phyloP scores from a whole-genome alignment of 2,888 invertebrate species.

The Mythimna loreyi region DNA sequence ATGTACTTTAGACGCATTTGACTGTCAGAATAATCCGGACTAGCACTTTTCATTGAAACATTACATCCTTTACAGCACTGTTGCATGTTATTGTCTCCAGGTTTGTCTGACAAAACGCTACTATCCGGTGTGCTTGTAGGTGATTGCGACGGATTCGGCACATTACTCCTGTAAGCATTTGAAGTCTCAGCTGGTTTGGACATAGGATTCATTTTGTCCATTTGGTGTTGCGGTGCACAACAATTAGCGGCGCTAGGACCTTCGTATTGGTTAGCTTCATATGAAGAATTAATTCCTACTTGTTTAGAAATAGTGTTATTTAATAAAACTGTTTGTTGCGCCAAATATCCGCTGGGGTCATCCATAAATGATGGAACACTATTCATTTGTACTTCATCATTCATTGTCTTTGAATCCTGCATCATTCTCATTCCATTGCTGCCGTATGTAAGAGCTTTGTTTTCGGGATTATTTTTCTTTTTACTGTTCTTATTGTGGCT shows the following conservation, averaged over 20 bases:
- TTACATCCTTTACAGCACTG: constrained; percentile 91
- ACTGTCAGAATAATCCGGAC: constrained; percentile 81
- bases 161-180: constrained; percentile 79
- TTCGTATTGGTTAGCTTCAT: constrained; percentile 80
- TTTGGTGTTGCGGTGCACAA: constrained; percentile 74
- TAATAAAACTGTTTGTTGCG: constrained; percentile 96
- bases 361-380: constrained; percentile 96
- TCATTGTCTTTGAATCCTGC: constrained; percentile 83
- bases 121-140: constrained; percentile 88
- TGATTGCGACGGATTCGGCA: constrained; percentile 83
- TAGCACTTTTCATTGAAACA: constrained; percentile 81
- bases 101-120: constrained; percentile 84
- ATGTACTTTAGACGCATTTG: constrained; percentile 82
- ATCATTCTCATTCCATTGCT: constrained; percentile 80
- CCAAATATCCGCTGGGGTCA: constrained; percentile 97
- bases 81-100: constrained; percentile 72
- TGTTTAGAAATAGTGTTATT: constrained; percentile 95
- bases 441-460: constrained; percentile 77
- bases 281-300: constrained; percentile 83
- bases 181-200: constrained; percentile 75
- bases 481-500: constrained; percentile 84
- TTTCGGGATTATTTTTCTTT: constrained; percentile 85
- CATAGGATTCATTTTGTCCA: constrained; percentile 76
- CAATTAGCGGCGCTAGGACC: constrained; percentile 67
- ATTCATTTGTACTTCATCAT: constrained; percentile 87